Conservation (phyloP, 1,140 invertebrate species). For the Augochlora pura region DNA sequence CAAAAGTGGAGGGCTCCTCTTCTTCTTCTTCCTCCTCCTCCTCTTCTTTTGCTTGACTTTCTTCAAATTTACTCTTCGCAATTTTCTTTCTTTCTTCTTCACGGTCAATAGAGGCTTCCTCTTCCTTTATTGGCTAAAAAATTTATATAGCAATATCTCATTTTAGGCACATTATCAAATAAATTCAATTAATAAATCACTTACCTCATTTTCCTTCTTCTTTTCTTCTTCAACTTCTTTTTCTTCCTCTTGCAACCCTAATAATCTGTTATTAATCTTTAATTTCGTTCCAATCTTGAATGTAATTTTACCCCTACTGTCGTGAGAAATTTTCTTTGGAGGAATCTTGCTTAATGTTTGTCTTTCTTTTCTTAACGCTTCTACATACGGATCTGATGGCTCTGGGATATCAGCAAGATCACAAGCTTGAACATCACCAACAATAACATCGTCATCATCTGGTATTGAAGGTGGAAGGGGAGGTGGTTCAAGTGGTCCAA, state of each 20-base stretch:
- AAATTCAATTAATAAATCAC: not conserved
- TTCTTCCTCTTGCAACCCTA: constrained; percentile 65
- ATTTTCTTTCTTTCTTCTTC: constrained; percentile 37
- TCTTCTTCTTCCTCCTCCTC: not conserved
- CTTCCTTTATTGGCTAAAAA: constrained; percentile 19
- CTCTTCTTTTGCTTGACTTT: not conserved
- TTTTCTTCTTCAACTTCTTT: constrained; percentile 7
- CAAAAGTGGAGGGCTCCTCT: too few species aligned
- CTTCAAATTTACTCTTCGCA: constrained; percentile 28
- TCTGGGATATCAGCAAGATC: constrained; percentile 73
- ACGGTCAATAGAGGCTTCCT: constrained; percentile 31
- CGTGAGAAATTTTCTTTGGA: constrained; percentile 75
- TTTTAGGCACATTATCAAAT: not conserved
- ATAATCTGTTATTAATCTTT: constrained; percentile 74
- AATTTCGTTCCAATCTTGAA: constrained; percentile 77
- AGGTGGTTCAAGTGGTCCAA: constrained; percentile 72
- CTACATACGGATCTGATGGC: constrained; percentile 74
- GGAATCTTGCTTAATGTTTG: constrained; percentile 74
- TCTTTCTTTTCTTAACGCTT: constrained; percentile 75
- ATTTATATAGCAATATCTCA: not conserved
- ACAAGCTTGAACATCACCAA: constrained; percentile 72
- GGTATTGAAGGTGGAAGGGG: constrained; percentile 65
- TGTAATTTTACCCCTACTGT: constrained; percentile 76
- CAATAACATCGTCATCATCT: constrained; percentile 71
- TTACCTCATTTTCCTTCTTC: constrained; percentile 26